Evolutionary conservation across 2,797 vertebrate species (phyloP).

Genomic region (Poeciliopsis infans): DNA sequence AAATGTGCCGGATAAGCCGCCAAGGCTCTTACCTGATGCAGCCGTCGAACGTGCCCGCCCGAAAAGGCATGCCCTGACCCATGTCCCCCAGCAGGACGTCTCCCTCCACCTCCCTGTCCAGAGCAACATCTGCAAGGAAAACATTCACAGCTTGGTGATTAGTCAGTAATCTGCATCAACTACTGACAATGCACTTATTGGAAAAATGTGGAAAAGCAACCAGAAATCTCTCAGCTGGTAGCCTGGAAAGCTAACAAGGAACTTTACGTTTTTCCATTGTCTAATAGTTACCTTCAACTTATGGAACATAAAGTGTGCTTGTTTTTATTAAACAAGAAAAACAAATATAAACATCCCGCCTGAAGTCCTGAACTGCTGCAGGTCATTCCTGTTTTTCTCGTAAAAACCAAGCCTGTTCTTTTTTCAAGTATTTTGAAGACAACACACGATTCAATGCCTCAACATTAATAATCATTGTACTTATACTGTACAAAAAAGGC

Average conservation of each 20-base stretch:
- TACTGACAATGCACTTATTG: background rate
- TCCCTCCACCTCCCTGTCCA: slow-evolving; percentile 91
- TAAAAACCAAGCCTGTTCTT: background rate
- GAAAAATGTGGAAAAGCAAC: background rate
- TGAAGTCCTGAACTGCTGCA: background rate
- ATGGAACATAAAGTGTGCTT: background rate
- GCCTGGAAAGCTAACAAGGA: background rate
- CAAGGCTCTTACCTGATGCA: slow-evolving; percentile 87
- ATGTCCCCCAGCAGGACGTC: slow-evolving; percentile 91
- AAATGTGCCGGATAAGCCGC: background rate
- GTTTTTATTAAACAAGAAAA: background rate
- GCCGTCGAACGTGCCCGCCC: slow-evolving; percentile 91
- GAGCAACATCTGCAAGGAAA: slow-evolving; percentile 85
- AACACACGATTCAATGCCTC: background rate
- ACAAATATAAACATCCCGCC: background rate
- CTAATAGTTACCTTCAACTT: background rate
- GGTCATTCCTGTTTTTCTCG: background rate
- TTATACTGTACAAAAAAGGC: background rate
- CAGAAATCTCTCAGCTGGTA: background rate
- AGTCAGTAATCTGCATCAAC: background rate
- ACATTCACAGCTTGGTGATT: background rate
- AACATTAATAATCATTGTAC: background rate
- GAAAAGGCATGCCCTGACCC: slow-evolving; percentile 92
- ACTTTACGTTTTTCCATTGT: background rate
- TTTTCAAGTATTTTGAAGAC: background rate